Base-by-base conservation (phyloP, 2,113 vertebrate genomes). In the Macroglossus sobrinus region DNA sequence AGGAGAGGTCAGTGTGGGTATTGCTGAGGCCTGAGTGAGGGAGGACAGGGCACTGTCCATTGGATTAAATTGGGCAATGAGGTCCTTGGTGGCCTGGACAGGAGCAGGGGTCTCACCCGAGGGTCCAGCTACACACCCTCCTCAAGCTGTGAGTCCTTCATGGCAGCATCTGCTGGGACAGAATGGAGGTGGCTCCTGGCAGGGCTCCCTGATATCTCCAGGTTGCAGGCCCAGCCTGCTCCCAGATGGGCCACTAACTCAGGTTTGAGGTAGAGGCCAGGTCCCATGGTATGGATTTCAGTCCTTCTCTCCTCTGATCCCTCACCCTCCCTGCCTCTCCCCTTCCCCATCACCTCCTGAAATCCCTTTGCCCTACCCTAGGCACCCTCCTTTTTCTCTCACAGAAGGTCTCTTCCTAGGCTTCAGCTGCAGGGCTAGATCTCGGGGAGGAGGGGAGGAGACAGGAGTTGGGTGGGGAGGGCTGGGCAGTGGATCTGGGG, bases 21-120 rank as follows among this genome's bases (percentile, higher is more conserved):
- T 1, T 4, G 3, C 38, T 33, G 84, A 84, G 38, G 35, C 3
- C 30, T 1, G 1, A 24, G 61, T 0, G 10, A 3, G 9, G 22
- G 59, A 74, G 55, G 68, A 53, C 30, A 50, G 13, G 4, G 18
- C n/a, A 0, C 7, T 0, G 0, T 1, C 33, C 1, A 0, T 1
- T 26, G 61, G 22, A 15, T 22, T 55, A 4, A 47, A 19, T 13
- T 12, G 6, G 45, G 55, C 11, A 19, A 11, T 11, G 11, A 5
- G 47, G 14, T 26, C 26, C 45, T 19, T 57, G 71, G 38, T 12
- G 26, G 26, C 55, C 4, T 4, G 40, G 2, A 0, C 0, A 5
- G 35, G 7, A 13, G 33, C 12, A 4, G n/a, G 45, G 57, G 18
- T 19, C 97, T 96, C 76, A 97, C 97, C 88, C 0, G 3, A 14